Base-by-base conservation (phyloP, 2,888 invertebrate genomes). In the Junonia oenone region DNA sequence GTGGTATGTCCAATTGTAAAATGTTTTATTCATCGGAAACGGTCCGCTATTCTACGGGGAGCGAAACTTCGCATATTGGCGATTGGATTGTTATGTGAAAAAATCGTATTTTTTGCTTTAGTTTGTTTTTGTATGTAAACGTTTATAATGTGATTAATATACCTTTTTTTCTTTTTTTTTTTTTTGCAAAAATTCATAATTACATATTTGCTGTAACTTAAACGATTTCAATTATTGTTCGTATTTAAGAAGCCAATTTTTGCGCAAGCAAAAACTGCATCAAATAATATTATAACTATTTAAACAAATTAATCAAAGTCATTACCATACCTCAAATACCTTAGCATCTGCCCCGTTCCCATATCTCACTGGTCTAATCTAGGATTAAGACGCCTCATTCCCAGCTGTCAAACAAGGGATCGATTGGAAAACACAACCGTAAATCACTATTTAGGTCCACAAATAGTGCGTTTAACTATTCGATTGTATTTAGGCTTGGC, bases 381-480 rank as follows among this genome's bases (percentile, higher is more conserved):
- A 33, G 47, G 48, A 54, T 54, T 48, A 54, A 26, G 40, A 26
- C 47, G 38, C 33, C 22, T 37, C 50, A 29, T 31, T 40, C 38
- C 38, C 33, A 29, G 50, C 50, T 27, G 52, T 33, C 47, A 55
- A 51, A 37, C 38, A 15, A 14, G 26, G 17, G 26, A 45, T 57
- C 46, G 53, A 54, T 57, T 29, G 40, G 45, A 46, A 53, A 50
- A 54, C 52, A 50, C 56, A 56, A 53, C 45, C 35, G 59, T 66
- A 64, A 63, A 65, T 69, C 64, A 63, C 50, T 27, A 27, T 55
- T 50, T 64, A 65, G 66, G 61, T 59, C 59, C 58, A 55, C 63
- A 67, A 66, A 67, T 62, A 68, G 64, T 55, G 61, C 58, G 55
- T 48, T 43, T 17, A 43, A 58, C 56, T 55, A 59, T 49, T 50